Percentiles rank a stretch among this genome's conserved stretches.
These are phyloP conservation scores for Cryptomyrus ogoouensis DNA, from an alignment of 2,113 vertebrate genomes.

Conservation along the genomic window DNA sequence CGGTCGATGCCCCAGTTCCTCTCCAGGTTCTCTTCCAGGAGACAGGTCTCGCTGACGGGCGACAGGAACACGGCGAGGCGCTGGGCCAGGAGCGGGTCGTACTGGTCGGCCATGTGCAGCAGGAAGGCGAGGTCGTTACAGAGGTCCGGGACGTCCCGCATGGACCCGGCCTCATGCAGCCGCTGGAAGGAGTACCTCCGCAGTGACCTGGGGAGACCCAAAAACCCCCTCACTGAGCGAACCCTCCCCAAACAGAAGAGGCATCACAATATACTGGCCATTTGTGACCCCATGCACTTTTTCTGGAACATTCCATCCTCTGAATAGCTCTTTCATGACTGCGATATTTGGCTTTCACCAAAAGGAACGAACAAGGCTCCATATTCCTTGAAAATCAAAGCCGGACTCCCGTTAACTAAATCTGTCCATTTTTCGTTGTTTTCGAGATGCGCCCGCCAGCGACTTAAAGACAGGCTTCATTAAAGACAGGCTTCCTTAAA, in stretches of 20 bases:
- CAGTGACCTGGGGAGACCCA: conserved; percentile 47
- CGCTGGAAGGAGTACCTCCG: conserved; percentile 64
- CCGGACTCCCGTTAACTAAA: neutral
- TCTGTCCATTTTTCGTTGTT: neutral
- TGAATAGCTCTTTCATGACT: neutral
- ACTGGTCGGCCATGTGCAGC: conserved; percentile 72
- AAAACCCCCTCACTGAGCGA: neutral
- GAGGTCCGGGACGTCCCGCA: conserved; percentile 61
- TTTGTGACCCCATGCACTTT: neutral
- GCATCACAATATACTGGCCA: neutral
- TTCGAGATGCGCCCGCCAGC: neutral
- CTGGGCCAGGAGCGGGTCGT: conserved; percentile 64
- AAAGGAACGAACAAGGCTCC: neutral
- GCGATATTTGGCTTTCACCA: neutral
- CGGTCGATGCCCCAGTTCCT: conserved; percentile 53
- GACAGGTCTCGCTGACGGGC: conserved; percentile 58
- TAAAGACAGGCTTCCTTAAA: neutral
- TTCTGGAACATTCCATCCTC: neutral
- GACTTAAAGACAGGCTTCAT: neutral
- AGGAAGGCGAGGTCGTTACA: conserved; percentile 73
- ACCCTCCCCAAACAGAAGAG: neutral
- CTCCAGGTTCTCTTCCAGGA: conserved; percentile 60
- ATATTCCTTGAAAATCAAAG: neutral
- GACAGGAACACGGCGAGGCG: conserved; percentile 71
- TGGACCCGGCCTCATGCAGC: conserved; percentile 45